Evolutionary conservation across 2,113 vertebrate species (phyloP).

Genomic region (Cepphus grylle): DNA sequence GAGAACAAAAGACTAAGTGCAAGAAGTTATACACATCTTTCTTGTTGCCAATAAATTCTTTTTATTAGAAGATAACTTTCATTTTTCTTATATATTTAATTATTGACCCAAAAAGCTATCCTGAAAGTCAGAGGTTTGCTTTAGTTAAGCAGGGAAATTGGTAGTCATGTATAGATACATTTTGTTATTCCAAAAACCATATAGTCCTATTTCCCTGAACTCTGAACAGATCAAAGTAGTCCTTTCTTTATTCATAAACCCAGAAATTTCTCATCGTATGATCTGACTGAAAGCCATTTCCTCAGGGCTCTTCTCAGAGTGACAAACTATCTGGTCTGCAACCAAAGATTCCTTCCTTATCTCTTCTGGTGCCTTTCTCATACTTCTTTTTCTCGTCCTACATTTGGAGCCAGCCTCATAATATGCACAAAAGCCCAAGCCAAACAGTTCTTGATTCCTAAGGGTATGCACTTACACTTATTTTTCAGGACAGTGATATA

Average conservation of each 20-base stretch:
- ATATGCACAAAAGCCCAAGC: background rate
- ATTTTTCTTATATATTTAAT: background rate
- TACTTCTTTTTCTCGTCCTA: background rate
- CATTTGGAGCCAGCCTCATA: background rate
- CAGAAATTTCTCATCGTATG: background rate
- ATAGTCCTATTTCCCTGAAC: background rate
- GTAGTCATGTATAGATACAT: background rate
- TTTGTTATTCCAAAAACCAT: background rate
- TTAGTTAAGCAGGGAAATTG: background rate
- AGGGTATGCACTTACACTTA: background rate
- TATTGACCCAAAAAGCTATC: background rate
- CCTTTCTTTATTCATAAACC: background rate
- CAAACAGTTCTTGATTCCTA: background rate
- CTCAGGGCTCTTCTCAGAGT: background rate
- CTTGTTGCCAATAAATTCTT: background rate
- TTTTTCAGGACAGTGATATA: background rate
- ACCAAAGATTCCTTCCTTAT: background rate
- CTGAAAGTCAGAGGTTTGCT: background rate
- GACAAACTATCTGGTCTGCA: background rate
- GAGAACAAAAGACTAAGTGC: background rate
- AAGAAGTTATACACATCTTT: background rate
- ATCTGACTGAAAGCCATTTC: background rate
- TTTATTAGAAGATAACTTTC: background rate
- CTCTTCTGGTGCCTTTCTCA: background rate
- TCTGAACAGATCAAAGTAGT: background rate